Conservation (phyloP, 2,888 invertebrate species). For the Gymnocheta viridis region DNA sequence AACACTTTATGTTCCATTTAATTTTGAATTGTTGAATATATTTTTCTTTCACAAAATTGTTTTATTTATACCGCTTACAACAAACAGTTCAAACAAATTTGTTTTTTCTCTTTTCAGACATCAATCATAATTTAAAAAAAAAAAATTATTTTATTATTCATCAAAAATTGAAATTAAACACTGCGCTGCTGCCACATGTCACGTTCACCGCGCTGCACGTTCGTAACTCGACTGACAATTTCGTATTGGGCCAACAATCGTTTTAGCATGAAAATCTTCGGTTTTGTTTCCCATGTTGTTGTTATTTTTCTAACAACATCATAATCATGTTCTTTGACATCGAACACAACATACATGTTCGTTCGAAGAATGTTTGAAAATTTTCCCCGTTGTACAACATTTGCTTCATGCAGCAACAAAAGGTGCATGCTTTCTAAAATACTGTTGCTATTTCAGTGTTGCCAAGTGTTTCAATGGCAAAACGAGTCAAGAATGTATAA, state of each 20-base stretch:
- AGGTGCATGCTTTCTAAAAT: slow-evolving; percentile 9
- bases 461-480: not conserved
- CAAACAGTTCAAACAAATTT: not conserved
- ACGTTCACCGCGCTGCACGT: slow-evolving; percentile 77
- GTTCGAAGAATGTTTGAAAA: slow-evolving; percentile 13
- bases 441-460: slow-evolving; percentile 20
- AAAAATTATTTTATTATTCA: slow-evolving; percentile 11
- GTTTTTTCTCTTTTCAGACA: not conserved
- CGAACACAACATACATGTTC: slow-evolving; percentile 48
- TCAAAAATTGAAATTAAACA: slow-evolving; percentile 14
- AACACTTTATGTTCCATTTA: slow-evolving; percentile 39
- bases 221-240: slow-evolving; percentile 78
- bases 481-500: no score
- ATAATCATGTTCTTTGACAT: slow-evolving; percentile 53
- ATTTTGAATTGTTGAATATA: not conserved
- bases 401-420: slow-evolving; percentile 44
- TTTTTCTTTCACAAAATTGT: not conserved
- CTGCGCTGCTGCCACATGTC: slow-evolving; percentile 52
- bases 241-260: slow-evolving; percentile 69
- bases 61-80: not conserved
- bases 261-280: slow-evolving; percentile 66
- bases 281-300: slow-evolving; percentile 55
- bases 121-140: not conserved
- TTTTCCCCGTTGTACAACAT: slow-evolving; percentile 47
- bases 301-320: slow-evolving; percentile 66